phyloP scores from a whole-genome alignment of 2,113 vertebrate genomes.

The Coptodon bakossiorum region DNA sequence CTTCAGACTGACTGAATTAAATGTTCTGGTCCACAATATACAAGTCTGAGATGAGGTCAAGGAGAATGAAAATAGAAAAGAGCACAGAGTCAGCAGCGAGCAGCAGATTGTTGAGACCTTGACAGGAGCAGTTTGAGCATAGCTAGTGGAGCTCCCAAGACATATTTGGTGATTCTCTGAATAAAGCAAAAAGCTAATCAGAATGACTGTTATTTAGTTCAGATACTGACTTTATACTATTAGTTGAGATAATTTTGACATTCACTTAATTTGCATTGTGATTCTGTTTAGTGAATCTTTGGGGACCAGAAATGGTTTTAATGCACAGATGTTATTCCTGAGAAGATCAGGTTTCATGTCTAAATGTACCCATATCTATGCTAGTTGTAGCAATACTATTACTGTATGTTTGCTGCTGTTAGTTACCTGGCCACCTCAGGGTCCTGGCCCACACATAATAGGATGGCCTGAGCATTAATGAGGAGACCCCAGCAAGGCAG shows the following conservation, averaged over 20 bases:
- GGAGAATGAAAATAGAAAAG: background rate
- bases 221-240: background rate
- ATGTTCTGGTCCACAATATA: background rate
- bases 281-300: background rate
- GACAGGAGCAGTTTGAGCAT: background rate
- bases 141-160: background rate
- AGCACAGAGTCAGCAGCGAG: background rate
- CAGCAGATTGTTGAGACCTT: background rate
- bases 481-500: slow-evolving; percentile 90
- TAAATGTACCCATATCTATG: background rate
- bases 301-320: background rate
- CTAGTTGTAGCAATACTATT: background rate
- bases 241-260: background rate
- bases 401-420: background rate
- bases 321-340: background rate
- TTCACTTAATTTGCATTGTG: background rate
- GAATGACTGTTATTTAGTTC: background rate
- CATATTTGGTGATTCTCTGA: background rate
- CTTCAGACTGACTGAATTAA: background rate
- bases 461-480: slow-evolving; percentile 78
- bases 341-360: background rate
- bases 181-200: background rate
- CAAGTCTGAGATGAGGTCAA: background rate
- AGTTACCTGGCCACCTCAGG: slow-evolving; percentile 82
- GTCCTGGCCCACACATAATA: slow-evolving; percentile 79